Conservation (phyloP, 2,797 vertebrate species). For the Channallabes apus region DNA sequence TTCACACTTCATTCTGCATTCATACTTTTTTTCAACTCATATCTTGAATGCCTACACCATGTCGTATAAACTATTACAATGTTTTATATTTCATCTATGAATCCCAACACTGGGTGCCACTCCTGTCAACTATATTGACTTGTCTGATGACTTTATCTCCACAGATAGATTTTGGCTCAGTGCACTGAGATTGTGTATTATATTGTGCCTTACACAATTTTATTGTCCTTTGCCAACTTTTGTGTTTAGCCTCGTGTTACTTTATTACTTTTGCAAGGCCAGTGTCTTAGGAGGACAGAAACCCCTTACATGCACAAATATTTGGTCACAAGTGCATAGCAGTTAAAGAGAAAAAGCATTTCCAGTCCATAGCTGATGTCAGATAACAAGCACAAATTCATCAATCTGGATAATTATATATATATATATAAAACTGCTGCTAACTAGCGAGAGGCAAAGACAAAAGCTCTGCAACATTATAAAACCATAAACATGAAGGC, state of each 20-base stretch:
- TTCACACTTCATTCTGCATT: neutral
- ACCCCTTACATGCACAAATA: neutral
- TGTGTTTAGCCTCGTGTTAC: neutral
- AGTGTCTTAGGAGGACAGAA: neutral
- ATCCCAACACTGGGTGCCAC: too few relatives aligned
- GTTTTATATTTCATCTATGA: too few relatives aligned
- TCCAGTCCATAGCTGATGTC: neutral
- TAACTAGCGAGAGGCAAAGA: neutral
- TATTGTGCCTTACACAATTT: neutral
- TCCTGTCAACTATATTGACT: neutral
- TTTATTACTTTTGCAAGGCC: neutral
- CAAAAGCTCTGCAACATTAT: neutral
- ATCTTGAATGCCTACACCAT: neutral
- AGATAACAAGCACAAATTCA: conserved; percentile 4
- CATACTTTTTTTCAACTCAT: neutral
- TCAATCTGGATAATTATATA: neutral
- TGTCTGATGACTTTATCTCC: neutral
- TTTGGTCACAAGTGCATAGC: neutral
- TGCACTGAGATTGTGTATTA: neutral
- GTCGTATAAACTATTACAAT: neutral
- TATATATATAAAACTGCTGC: neutral
- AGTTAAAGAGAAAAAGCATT: neutral
- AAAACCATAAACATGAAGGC: neutral
- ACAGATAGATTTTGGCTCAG: neutral
- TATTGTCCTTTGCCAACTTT: neutral